Evolutionary conservation across 2,888 invertebrate genomes (phyloP), one percentile per base, ranked within the genome.

Genomic region (Agrilus biguttatus): DNA sequence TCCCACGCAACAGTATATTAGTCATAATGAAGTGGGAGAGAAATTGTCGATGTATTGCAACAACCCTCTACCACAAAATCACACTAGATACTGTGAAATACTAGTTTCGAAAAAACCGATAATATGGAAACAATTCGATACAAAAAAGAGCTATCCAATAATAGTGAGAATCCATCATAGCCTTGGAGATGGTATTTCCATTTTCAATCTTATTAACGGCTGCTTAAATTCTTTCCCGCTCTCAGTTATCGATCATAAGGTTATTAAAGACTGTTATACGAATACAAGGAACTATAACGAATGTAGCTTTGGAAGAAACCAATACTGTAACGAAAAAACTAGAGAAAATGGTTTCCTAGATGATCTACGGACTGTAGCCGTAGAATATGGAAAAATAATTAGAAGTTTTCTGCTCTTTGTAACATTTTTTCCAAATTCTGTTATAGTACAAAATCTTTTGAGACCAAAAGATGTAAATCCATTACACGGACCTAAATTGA

Each of bases 141-240:
- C 28, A 2, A 19, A 13, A 23, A 43, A 17, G 4, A 35, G n/a
- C n/a, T 41, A 36, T n/a, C 71, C 71, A 2, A 57, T 75, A 32
- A 53, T 75, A 44, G 69, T 74, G 48, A 66, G 73, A 45, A 62
- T 74, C 41, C 74, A 75, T 53, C 74, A 75, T 55, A 63, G 71
- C 5, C 53, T 75, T 2, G 74, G 73, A 1, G 74, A 75, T 51
- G 74, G 74, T 1, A 66, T 70, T 1, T 67, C 72, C 3, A 54
- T 75, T 8, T 55, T 73, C 35, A 64, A 69, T 42, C 58, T 74
- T 44, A 55, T 75, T 10, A 13, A 19, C 2, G 41, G 36, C 12
- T n/a, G 35, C 21, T 37, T 41, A 19, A 19, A 21, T 21, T 21
- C 7, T 6, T 2, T 1, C 5, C 21, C 21, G 7, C 6, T 21